Percentiles rank a stretch among this genome's conserved stretches.
These are phyloP conservation scores for Microchrysa polita DNA, from an alignment of 2,888 invertebrate species.

Conservation along the genomic window DNA sequence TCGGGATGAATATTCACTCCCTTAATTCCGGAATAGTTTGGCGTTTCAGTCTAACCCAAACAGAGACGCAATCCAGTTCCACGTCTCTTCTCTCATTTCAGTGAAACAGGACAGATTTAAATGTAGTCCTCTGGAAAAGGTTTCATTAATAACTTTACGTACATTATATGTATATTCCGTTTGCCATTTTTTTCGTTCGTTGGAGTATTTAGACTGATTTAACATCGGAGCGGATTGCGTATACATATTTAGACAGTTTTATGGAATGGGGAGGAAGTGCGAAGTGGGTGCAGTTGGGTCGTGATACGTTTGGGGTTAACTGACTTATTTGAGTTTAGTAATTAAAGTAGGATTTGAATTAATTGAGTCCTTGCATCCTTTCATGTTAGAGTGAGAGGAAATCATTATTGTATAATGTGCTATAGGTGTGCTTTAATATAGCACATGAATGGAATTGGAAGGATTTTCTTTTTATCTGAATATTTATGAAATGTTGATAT, in stretches of 20 bases:
- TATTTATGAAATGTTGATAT: too few relatives aligned
- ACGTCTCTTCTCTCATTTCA: background rate
- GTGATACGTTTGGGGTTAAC: constrained; percentile 36
- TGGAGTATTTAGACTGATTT: constrained; percentile 13
- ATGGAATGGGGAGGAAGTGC: background rate
- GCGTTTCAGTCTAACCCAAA: too few relatives aligned
- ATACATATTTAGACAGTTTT: constrained; percentile 1
- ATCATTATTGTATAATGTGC: background rate
- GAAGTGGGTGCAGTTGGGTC: constrained; percentile 8
- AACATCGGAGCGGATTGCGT: background rate
- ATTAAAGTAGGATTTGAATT: constrained; percentile 47
- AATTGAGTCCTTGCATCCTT: constrained; percentile 41
- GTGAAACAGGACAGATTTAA: constrained; percentile 29
- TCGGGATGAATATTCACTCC: constrained; percentile 9
- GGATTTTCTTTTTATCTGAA: too few relatives aligned
- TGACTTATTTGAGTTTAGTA: constrained; percentile 46
- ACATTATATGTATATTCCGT: constrained; percentile 36
- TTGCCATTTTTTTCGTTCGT: constrained; percentile 44
- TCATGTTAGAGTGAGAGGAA: background rate
- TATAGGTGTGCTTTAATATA: too few relatives aligned
- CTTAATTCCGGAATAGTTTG: background rate
- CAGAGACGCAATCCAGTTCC: background rate
- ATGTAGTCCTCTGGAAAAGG: constrained; percentile 36
- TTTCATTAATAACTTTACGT: constrained; percentile 49
- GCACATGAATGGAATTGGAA: too few relatives aligned